Conservation (phyloP, 2,888 invertebrate species). For the Notodonta dromedarius region DNA sequence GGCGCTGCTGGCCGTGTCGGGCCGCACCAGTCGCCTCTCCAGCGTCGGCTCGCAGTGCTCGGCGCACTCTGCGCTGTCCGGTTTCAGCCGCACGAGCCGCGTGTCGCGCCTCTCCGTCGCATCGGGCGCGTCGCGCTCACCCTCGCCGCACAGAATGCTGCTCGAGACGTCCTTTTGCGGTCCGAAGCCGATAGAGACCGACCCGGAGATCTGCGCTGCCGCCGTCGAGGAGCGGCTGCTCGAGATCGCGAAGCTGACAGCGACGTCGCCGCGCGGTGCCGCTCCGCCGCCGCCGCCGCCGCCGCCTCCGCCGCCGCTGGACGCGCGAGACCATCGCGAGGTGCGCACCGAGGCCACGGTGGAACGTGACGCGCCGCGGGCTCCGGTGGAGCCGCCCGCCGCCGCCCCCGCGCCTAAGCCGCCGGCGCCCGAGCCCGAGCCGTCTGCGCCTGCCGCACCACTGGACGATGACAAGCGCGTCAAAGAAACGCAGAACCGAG, state of each 20-base stretch:
- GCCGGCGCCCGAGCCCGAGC: constrained; percentile 26
- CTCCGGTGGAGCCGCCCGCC: constrained; percentile 20
- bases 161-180: constrained; percentile 96
- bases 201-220: constrained; percentile 77
- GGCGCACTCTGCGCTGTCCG: constrained; percentile 78
- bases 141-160: constrained; percentile 95
- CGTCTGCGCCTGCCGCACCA: constrained; percentile 17
- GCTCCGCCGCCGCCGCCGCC: constrained; percentile 23
- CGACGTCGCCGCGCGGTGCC: constrained; percentile 19
- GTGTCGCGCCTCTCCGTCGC: constrained; percentile 75
- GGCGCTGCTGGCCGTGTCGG: constrained; percentile 89
- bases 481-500: constrained; percentile 63
- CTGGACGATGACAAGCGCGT: constrained; percentile 57
- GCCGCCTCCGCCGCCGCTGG: constrained; percentile 35
- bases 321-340: constrained; percentile 65
- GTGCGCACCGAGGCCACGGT: constrained; percentile 70
- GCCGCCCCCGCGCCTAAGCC: constrained; percentile 18
- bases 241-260: constrained; percentile 65
- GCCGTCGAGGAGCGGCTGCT: constrained; percentile 74
- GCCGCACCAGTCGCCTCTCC: constrained; percentile 88
- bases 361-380: constrained; percentile 43
- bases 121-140: constrained; percentile 87
- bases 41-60: constrained; percentile 93
- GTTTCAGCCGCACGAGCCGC: constrained; percentile 50
- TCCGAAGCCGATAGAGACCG: constrained; percentile 87